phyloP scores from a whole-genome alignment of 2,797 vertebrate genomes.

The Ceryle rudis region DNA sequence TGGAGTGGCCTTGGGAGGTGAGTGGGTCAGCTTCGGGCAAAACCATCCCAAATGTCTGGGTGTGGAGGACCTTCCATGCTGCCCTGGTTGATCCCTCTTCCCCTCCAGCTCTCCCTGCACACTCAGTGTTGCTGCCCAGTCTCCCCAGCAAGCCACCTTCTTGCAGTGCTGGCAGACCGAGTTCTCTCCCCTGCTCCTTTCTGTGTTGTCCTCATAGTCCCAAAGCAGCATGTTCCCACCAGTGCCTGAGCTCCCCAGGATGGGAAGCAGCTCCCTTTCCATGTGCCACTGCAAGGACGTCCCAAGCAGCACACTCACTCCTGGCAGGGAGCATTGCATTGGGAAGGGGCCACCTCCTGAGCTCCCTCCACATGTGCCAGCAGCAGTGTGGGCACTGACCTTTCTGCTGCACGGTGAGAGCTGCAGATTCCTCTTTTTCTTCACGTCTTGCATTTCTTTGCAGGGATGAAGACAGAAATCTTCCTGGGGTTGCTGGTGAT shows the following conservation, averaged over 20 bases:
- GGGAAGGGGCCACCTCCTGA: not conserved
- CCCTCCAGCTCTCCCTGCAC: not conserved
- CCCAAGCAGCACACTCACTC: accelerated
- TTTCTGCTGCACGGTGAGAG: accelerated
- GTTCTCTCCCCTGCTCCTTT: not conserved
- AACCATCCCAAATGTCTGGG: not conserved
- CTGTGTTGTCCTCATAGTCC: accelerated
- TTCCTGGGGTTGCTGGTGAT: constrained; percentile 4
- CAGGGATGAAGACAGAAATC: constrained; percentile 61
- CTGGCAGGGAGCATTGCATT: accelerated
- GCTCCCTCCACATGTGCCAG: accelerated
- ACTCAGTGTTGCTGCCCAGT: accelerated
- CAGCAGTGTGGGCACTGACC: not conserved
- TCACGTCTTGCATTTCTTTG: not conserved
- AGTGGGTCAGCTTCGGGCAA: not conserved
- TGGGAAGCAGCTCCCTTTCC: not conserved
- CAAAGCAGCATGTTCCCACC: not conserved
- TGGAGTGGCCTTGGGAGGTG: not conserved
- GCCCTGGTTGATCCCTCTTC: not conserved
- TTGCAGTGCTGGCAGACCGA: not conserved
- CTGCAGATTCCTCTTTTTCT: not conserved
- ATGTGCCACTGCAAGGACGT: not conserved
- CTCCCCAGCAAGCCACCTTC: not conserved
- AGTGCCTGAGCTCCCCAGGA: not conserved
- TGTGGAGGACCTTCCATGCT: not conserved